Conservation (phyloP, 37 sponge, comb jelly and placozoan genomes). For the Crambe crambe region DNA sequence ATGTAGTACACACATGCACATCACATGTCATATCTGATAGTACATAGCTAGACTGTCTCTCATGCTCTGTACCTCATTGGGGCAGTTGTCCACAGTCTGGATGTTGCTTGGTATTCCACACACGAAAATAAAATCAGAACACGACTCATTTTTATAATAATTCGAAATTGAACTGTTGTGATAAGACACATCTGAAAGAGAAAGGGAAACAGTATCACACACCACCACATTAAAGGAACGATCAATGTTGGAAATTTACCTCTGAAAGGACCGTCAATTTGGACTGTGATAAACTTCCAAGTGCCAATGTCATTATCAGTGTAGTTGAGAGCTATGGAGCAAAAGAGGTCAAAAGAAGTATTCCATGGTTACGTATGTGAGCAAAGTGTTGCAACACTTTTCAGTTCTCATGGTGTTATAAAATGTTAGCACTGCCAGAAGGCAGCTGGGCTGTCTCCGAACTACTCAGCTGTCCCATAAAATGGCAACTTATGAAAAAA, state of each 20-base stretch:
- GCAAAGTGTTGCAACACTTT: not conserved
- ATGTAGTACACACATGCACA: too few relatives aligned
- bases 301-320: not conserved
- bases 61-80: too few relatives aligned
- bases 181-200: not conserved
- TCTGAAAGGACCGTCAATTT: constrained; percentile 7
- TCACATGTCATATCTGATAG: too few relatives aligned
- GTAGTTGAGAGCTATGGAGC: constrained; percentile 1
- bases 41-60: too few relatives aligned
- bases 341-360: too few relatives aligned
- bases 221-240: too few relatives aligned
- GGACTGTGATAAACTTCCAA: constrained; percentile 18
- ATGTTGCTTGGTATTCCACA: not conserved
- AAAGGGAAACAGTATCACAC: not conserved
- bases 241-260: constrained; percentile 15
- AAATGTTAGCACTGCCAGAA: not conserved
- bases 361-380: too few relatives aligned
- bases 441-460: too few relatives aligned
- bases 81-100: too few relatives aligned
- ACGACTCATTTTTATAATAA: not conserved
- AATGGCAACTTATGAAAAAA: too few relatives aligned
- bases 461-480: too few relatives aligned
- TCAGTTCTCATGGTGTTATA: not conserved
- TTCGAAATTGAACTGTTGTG: not conserved
- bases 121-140: constrained; percentile 10